These are phyloP conservation scores for Imbricaverruca yamaguchii DNA, from an alignment of 2,888 invertebrate species.

Conservation along the genomic window DNA sequence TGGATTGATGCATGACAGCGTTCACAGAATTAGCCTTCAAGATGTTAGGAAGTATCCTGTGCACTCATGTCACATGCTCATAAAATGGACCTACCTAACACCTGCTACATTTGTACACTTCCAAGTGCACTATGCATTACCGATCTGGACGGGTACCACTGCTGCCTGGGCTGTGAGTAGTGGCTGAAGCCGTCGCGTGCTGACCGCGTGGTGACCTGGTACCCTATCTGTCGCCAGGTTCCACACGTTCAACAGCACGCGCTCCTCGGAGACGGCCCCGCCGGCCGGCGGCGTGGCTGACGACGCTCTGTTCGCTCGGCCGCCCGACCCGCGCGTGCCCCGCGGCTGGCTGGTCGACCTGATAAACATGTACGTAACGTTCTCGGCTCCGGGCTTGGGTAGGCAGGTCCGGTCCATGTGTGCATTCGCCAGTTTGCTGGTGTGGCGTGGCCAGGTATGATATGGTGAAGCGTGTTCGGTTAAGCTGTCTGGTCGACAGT, in stretches of 20 bases:
- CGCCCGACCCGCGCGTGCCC: conserved; percentile 73
- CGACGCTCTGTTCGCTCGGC: conserved; percentile 63
- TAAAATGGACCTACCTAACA: no score
- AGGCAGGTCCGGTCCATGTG: background rate
- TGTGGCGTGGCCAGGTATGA: no score
- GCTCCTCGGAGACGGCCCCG: conserved; percentile 63
- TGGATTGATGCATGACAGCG: no score
- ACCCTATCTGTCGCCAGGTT: conserved; percentile 50
- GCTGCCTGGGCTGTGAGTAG: no score
- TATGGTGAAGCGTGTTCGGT: no score
- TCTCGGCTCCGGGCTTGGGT: background rate
- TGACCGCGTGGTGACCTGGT: conserved; percentile 24
- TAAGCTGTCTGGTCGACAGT: no score
- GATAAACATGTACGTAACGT: conserved; percentile 54
- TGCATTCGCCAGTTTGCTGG: background rate
- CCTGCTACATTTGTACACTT: no score
- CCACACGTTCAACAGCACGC: conserved; percentile 73
- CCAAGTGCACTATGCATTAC: no score
- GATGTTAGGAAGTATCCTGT: no score
- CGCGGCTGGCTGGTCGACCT: conserved; percentile 95
- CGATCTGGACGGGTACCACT: no score
- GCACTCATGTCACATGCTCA: no score
- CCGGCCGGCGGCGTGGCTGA: conserved; percentile 52
- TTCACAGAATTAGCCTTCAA: no score
- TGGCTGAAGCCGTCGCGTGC: background rate